Evolutionary conservation across 2,797 vertebrate species (phyloP).

Genomic region (Syngnathus rostellatus): DNA sequence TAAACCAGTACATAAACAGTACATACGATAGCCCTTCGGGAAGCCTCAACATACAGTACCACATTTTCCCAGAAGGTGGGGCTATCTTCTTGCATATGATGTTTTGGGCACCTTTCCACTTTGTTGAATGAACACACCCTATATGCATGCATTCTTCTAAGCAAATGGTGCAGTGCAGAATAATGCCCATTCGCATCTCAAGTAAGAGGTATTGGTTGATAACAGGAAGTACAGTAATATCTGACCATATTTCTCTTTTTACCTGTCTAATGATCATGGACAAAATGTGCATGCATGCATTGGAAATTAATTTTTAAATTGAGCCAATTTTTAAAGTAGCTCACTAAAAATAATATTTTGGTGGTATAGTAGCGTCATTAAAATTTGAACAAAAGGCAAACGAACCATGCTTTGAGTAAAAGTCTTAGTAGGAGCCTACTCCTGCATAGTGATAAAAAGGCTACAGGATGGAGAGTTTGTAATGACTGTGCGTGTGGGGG

Average conservation of each 20-base stretch:
- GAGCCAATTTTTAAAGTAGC: background rate
- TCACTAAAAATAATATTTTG: background rate
- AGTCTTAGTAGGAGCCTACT: background rate
- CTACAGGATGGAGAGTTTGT: background rate
- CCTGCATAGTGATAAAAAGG: background rate
- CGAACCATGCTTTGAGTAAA: background rate
- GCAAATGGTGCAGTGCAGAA: background rate
- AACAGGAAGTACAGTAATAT: background rate
- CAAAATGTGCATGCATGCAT: background rate
- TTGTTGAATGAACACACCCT: constrained; percentile 11
- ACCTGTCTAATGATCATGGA: background rate
- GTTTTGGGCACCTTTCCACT: constrained; percentile 30
- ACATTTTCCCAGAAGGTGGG: constrained; percentile 17
- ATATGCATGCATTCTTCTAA: background rate
- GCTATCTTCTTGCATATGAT: constrained; percentile 1
- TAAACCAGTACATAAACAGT: too few species aligned
- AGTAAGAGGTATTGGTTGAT: background rate
- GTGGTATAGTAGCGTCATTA: background rate
- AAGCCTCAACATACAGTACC: background rate
- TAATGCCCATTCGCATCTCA: background rate
- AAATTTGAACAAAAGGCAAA: background rate
- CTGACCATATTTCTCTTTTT: background rate
- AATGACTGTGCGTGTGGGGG: background rate
- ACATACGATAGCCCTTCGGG: too few species aligned
- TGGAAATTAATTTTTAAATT: background rate